Evolutionary conservation across 2,888 invertebrate species (phyloP).

Genomic region (Lysandra bellargus): DNA sequence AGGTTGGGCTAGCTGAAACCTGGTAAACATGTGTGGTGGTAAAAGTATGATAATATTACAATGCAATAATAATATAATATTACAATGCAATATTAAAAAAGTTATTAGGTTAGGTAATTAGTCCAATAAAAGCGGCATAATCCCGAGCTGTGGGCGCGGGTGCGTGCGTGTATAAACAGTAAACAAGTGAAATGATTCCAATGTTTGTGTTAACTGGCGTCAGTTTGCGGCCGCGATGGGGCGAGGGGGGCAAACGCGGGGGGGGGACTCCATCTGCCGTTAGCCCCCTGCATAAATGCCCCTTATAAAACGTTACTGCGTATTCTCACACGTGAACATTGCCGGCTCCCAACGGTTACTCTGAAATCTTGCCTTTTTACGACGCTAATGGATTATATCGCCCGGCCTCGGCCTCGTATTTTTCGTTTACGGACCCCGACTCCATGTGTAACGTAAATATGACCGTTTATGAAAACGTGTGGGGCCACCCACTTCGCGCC

Average conservation of each 20-base stretch:
- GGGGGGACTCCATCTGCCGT: background rate
- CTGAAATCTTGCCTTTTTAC: constrained; percentile 73
- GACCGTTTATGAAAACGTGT: constrained; percentile 32
- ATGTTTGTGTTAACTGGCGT: constrained; percentile 73
- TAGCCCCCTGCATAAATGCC: constrained; percentile 37
- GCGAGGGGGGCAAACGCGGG: constrained; percentile 37
- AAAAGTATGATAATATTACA: background rate
- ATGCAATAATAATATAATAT: background rate
- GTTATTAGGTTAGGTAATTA: background rate
- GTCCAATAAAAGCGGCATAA: background rate
- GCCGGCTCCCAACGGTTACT: constrained; percentile 67
- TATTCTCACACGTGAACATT: constrained; percentile 71
- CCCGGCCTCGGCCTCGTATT: constrained; percentile 63
- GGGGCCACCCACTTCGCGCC: background rate
- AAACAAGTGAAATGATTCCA: constrained; percentile 62
- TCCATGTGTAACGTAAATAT: constrained; percentile 37
- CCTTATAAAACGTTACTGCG: constrained; percentile 79
- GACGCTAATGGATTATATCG: constrained; percentile 75
- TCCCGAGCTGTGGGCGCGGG: background rate
- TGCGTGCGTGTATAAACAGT: constrained; percentile 49
- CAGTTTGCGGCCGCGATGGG: constrained; percentile 71
- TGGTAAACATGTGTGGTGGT: background rate
- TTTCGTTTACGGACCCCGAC: constrained; percentile 56
- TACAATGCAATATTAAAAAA: background rate
- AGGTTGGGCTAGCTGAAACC: background rate